phyloP scores from a whole-genome alignment of 2,888 invertebrate genomes.

The Amphipoea lucens region DNA sequence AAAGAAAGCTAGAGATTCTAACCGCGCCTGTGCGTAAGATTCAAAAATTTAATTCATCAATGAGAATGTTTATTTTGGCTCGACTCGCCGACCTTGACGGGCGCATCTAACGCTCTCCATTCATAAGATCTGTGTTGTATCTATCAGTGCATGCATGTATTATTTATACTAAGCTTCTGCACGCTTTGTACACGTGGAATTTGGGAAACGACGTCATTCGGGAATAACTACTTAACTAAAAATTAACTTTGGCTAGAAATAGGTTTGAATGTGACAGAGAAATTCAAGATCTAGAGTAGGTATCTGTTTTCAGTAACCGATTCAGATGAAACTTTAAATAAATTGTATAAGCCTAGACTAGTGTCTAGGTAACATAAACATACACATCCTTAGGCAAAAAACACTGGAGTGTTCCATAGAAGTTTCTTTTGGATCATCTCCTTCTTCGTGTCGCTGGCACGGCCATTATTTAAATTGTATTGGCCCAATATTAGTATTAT shows the following conservation, averaged over 20 bases:
- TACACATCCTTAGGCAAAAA: too few species aligned
- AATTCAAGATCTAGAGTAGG: too few species aligned
- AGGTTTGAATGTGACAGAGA: background rate
- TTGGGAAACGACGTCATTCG: slow-evolving; percentile 14
- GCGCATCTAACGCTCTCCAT: slow-evolving; percentile 56
- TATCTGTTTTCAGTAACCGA: background rate
- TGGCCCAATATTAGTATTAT: too few species aligned
- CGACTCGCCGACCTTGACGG: slow-evolving; percentile 57
- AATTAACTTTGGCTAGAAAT: slow-evolving; percentile 4
- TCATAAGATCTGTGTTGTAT: slow-evolving; percentile 58
- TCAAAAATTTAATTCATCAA: slow-evolving; percentile 58
- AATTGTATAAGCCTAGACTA: background rate
- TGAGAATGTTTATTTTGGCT: slow-evolving; percentile 64
- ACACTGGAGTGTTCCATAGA: background rate
- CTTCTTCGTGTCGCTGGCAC: too few species aligned
- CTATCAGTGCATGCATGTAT: slow-evolving; percentile 55
- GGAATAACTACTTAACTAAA: background rate
- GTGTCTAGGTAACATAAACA: background rate
- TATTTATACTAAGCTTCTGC: slow-evolving; percentile 33
- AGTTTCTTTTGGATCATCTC: too few species aligned
- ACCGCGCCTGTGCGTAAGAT: slow-evolving; percentile 21
- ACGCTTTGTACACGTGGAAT: slow-evolving; percentile 10
- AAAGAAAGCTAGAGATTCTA: slow-evolving; percentile 14
- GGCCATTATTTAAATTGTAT: too few species aligned
- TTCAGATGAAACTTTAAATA: background rate